A percentile compares a stretch with the other conserved stretches of the same genome.
Evolutionary conservation across 1,140 invertebrate species (phyloP).

Genomic region (Papilio dardanus): DNA sequence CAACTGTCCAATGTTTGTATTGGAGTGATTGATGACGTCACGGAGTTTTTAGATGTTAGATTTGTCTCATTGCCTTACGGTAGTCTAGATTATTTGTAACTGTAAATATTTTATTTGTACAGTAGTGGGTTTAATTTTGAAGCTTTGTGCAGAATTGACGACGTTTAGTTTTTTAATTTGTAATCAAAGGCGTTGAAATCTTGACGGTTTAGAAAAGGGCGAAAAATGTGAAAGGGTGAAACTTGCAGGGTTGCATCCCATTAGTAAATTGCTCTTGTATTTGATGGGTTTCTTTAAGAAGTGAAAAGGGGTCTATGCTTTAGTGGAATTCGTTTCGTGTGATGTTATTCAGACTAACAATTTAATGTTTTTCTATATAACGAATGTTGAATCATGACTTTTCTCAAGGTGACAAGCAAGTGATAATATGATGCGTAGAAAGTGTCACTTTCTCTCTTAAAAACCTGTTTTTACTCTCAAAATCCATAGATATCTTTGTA

Average conservation of each 20-base stretch:
- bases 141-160: neutral
- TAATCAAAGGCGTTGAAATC: neutral
- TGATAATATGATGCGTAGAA: constrained; percentile 1
- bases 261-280: constrained; percentile 16
- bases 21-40: constrained; percentile 5
- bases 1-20: constrained; percentile 20
- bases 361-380: neutral
- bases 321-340: neutral
- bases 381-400: neutral
- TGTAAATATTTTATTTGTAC: neutral
- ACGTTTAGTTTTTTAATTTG: neutral
- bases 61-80: neutral
- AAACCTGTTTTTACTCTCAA: neutral
- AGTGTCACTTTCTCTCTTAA: neutral
- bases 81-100: neutral
- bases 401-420: neutral
- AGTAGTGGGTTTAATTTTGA: neutral
- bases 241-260: constrained; percentile 30
- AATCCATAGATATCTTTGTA: neutral
- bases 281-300: constrained; percentile 27
- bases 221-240: constrained; percentile 21
- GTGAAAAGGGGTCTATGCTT: neutral
- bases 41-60: neutral
- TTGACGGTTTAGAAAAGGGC: neutral
- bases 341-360: neutral